Conservation (phyloP, 2,888 invertebrate species). For the Drosophila lutescens region DNA sequence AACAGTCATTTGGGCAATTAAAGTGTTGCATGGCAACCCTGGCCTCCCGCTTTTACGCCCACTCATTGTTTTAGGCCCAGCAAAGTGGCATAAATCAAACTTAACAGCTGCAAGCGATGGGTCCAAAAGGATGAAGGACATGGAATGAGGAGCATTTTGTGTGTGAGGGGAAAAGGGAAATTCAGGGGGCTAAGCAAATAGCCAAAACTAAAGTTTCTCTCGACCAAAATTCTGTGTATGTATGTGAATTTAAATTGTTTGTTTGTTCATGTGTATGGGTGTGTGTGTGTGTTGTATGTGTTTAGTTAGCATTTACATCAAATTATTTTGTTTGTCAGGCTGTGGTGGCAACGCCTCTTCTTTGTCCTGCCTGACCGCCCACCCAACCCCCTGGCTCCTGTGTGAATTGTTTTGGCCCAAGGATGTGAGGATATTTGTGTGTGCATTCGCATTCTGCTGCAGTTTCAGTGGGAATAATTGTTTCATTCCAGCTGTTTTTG, state of each 20-base stretch:
- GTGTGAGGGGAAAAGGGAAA: too few species aligned
- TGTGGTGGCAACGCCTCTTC: constrained; percentile 38
- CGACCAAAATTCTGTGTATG: constrained; percentile 23
- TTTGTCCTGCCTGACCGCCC: constrained; percentile 19
- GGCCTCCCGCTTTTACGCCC: too few species aligned
- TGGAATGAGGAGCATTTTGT: constrained; percentile 5
- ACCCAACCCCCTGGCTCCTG: neutral
- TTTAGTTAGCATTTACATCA: constrained; percentile 63
- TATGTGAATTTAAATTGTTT: constrained; percentile 35
- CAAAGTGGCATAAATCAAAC: constrained; percentile 65
- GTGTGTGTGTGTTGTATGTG: constrained; percentile 30
- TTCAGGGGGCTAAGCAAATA: constrained; percentile 38
- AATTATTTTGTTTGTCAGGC: constrained; percentile 56
- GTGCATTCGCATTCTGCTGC: constrained; percentile 25
- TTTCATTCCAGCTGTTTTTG: constrained; percentile 35
- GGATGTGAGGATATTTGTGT: constrained; percentile 24
- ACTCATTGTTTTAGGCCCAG: constrained; percentile 30
- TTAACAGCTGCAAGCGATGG: constrained; percentile 53
- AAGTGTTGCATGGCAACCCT: constrained; percentile 65
- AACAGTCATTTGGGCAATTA: constrained; percentile 66
- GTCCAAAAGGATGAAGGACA: constrained; percentile 30
- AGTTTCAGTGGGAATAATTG: constrained; percentile 34
- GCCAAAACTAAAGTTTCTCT: constrained; percentile 50
- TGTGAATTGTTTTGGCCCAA: constrained; percentile 8
- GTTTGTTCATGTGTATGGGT: constrained; percentile 19